phyloP scores from a whole-genome alignment of 2,888 invertebrate genomes.

The Myathropa florea region DNA sequence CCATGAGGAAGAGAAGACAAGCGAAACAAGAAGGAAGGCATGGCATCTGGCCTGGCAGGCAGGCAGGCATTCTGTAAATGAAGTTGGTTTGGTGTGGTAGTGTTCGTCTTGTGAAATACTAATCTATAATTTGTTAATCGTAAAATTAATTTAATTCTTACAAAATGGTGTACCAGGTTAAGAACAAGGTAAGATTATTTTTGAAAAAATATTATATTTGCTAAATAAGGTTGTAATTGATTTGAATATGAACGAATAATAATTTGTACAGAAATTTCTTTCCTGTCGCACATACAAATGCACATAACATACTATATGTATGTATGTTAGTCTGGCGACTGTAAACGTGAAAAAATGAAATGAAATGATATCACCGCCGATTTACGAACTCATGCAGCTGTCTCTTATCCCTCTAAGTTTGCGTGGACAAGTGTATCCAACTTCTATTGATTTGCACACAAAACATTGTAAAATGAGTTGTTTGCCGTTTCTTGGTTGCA shows the following conservation, averaged over 20 bases:
- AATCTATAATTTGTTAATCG: constrained; percentile 23
- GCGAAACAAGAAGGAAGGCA: no score
- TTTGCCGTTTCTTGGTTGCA: neutral
- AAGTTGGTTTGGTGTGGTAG: constrained; percentile 38
- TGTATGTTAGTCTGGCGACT: neutral
- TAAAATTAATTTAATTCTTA: constrained; percentile 40
- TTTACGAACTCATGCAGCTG: constrained; percentile 7
- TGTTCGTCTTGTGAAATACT: constrained; percentile 28
- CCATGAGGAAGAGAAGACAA: no score
- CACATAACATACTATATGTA: neutral
- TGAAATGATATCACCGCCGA: constrained; percentile 35
- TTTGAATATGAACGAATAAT: neutral
- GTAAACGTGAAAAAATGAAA: neutral
- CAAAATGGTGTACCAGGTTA: constrained; percentile 78
- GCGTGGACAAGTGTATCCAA: neutral
- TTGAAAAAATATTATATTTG: neutral
- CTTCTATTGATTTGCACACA: neutral
- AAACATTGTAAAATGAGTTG: neutral
- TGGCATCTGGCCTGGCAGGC: no score
- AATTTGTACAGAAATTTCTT: neutral
- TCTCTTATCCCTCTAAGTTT: neutral
- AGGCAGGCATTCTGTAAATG: constrained; percentile 63
- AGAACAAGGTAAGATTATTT: constrained; percentile 75
- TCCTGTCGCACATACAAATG: neutral
- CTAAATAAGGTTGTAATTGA: neutral